Evolutionary conservation across 2,888 invertebrate species (phyloP).

Genomic region (Protophormia terraenovae): DNA sequence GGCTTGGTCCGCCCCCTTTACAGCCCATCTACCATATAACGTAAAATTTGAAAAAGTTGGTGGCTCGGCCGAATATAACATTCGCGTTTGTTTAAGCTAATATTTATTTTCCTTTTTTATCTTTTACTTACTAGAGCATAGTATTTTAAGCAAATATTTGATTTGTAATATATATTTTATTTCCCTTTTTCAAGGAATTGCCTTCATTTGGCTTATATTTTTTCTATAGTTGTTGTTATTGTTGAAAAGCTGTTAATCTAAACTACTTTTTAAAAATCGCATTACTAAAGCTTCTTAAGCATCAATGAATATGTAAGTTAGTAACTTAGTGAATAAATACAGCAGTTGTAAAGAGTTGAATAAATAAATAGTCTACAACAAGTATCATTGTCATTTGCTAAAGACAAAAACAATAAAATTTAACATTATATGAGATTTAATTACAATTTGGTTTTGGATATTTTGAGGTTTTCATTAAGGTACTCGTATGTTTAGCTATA

Average conservation of each 20-base stretch:
- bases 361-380: neutral
- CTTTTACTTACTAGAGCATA: neutral
- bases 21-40: too few species aligned
- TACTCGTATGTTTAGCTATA: neutral
- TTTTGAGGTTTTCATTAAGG: constrained; percentile 23
- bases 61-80: too few species aligned
- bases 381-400: neutral
- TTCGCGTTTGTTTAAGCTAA: too few species aligned
- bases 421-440: neutral
- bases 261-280: neutral
- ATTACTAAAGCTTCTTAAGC: constrained; percentile 25
- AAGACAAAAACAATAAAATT: too few species aligned
- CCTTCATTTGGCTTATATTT: neutral
- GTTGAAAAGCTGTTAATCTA: neutral
- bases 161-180: constrained; percentile 14
- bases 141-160: neutral
- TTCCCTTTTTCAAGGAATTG: constrained; percentile 30
- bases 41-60: too few species aligned
- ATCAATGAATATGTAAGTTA: constrained; percentile 5
- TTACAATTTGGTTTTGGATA: constrained; percentile 26
- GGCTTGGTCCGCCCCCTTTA: too few species aligned
- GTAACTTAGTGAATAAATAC: neutral
- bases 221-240: neutral
- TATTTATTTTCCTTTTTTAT: neutral
- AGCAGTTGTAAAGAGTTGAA: neutral